These are phyloP conservation scores for Zophobas morio DNA, from an alignment of 1,140 invertebrate species.

Conservation along the genomic window DNA sequence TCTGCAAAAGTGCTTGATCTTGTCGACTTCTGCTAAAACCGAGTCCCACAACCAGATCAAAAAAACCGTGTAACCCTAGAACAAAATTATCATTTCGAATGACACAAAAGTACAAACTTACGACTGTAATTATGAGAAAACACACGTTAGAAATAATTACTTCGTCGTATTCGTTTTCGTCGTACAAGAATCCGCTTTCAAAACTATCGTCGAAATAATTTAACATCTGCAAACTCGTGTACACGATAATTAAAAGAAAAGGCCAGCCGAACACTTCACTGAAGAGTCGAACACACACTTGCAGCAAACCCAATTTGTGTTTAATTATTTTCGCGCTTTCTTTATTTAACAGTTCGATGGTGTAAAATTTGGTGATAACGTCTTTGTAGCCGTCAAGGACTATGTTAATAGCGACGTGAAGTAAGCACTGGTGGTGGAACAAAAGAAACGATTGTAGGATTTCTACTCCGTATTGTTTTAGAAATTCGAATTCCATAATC, in stretches of 20 bases:
- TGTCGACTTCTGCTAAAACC: constrained; percentile 6
- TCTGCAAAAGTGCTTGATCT: not conserved
- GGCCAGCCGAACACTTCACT: constrained; percentile 19
- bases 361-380: not conserved
- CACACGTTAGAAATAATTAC: constrained; percentile 13
- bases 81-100: not conserved
- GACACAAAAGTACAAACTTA: constrained; percentile 1
- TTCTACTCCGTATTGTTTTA: constrained; percentile 7
- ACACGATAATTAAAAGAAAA: constrained; percentile 11
- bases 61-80: not conserved
- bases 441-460: constrained; percentile 12
- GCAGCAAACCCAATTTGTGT: not conserved
- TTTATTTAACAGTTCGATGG: not conserved
- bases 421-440: constrained; percentile 16
- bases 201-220: constrained; percentile 23
- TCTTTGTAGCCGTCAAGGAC: not conserved
- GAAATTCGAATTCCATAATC: constrained; percentile 11
- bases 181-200: constrained; percentile 24
- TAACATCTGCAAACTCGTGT: constrained; percentile 13
- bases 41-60: constrained; percentile 17
- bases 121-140: constrained; percentile 3
- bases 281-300: not conserved
- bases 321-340: not conserved
- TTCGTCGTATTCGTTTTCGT: constrained; percentile 36
- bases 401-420: not conserved